Evolutionary conservation across 2,888 invertebrate species (phyloP), one percentile per base, ranked within the genome.

Genomic region (Blastobasis lacticolella): DNA sequence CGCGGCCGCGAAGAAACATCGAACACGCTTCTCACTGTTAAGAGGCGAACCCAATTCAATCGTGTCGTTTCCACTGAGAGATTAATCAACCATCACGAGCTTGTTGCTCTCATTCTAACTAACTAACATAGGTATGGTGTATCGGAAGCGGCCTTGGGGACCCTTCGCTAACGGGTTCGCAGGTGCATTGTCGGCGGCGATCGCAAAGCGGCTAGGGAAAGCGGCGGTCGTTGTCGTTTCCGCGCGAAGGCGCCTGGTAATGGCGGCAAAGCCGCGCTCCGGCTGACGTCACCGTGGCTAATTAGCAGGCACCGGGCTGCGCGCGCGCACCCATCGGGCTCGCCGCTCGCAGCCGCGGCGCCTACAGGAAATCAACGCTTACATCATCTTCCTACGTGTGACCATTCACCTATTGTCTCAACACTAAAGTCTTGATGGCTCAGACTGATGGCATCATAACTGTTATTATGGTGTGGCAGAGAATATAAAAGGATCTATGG

Each of bases 171-270:
- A 42, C 42, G 9, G 42, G 9, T 42, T 42, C 5, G 9, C 9
- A 42, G 42, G 9, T 10, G 5, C 5, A 42, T 10, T 42, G 42
- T n/a, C 9, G 7, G 42, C 42, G 42, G 42, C 9, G 42, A 10
- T 42, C 5, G 9, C 4, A 5, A 8, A 67, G 71, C 64, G 61
- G 69, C 63, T 73, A 78, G 81, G 81, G 85, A 88, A 85, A 86
- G 82, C 83, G 70, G 62, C 82, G 86, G 85, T 81, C 85, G 80
- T 85, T 84, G 85, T 85, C 84, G 80, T 86, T 85, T 86, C 82
- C 85, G 81, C 87, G 81, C 81, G 81, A 84, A 71, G 81, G 85
- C 81, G 66, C 68, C 69, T 73, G 61, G 71, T 87, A 85, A 86
- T 84, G 77, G 78, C 78, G 67, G 63, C 62, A 61, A 66, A 61